Evolutionary conservation across 2,888 invertebrate species (phyloP).

Genomic region (Nineta flava): DNA sequence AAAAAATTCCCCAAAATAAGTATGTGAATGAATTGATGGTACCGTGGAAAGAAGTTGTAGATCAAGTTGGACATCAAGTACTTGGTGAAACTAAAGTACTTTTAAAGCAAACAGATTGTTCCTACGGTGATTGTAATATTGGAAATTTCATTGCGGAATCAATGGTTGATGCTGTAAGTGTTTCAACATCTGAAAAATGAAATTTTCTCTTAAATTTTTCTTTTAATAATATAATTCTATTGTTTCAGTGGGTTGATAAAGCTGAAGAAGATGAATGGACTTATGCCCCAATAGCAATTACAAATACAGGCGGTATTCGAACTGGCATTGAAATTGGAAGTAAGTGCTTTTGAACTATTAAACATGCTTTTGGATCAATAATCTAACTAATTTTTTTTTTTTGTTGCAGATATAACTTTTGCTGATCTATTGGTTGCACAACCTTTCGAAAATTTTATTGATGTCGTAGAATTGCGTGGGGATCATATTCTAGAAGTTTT

Average conservation of each 20-base stretch:
- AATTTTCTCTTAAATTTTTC: too few species aligned
- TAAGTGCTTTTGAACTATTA: conserved; percentile 23
- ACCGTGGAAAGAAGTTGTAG: conserved; percentile 41
- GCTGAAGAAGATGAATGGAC: conserved; percentile 41
- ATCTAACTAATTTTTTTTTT: not conserved
- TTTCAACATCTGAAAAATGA: too few species aligned
- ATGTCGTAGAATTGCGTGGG: conserved; percentile 54
- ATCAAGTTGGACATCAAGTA: conserved; percentile 33
- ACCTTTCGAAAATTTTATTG: conserved; percentile 64
- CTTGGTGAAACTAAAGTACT: conserved; percentile 42
- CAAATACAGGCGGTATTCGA: conserved; percentile 56
- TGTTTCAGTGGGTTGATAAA: conserved; percentile 29
- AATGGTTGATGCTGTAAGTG: conserved; percentile 45
- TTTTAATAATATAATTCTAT: not conserved
- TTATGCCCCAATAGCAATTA: conserved; percentile 46
- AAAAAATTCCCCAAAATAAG: conserved; percentile 43
- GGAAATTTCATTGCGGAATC: conserved; percentile 61
- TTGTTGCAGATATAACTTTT: conserved; percentile 47
- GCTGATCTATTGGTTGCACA: conserved; percentile 49
- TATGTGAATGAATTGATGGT: conserved; percentile 39
- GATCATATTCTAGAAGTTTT: conserved; percentile 42
- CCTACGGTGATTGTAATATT: conserved; percentile 50
- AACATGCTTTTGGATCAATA: not conserved
- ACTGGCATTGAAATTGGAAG: conserved; percentile 46
- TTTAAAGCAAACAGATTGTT: conserved; percentile 37